These are phyloP conservation scores for Corythoichthys haematopterus DNA, from an alignment of 2,113 vertebrate species.

Conservation along the genomic window DNA sequence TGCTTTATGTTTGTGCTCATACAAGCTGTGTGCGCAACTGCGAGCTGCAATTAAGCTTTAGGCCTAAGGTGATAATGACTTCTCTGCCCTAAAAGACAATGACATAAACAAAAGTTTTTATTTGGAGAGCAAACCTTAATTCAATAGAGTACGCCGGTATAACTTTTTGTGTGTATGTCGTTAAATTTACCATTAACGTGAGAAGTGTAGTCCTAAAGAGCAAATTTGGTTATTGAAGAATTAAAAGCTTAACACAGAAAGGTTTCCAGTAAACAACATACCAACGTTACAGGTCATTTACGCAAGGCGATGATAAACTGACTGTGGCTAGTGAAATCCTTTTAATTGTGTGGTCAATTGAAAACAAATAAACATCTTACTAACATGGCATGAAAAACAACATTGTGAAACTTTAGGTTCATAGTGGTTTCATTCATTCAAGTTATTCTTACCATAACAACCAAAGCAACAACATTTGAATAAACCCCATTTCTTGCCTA, in stretches of 20 bases:
- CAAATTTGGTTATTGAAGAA: slow-evolving; percentile 6
- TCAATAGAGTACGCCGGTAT: too few relatives aligned
- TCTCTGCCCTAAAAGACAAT: not conserved
- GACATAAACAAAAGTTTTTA: not conserved
- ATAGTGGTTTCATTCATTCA: not conserved
- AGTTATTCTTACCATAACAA: slow-evolving; percentile 2
- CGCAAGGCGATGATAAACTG: not conserved
- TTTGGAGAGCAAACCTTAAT: too few relatives aligned
- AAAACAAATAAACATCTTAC: not conserved
- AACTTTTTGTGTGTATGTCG: too few relatives aligned
- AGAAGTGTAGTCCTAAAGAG: not conserved
- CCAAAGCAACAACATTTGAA: not conserved
- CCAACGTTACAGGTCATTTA: slow-evolving; percentile 8
- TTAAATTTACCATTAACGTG: not conserved
- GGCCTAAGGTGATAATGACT: slow-evolving; percentile 5
- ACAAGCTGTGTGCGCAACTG: too few relatives aligned
- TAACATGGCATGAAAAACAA: not conserved
- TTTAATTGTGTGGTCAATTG: not conserved
- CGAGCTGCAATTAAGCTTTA: too few relatives aligned
- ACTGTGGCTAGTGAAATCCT: slow-evolving; percentile 9
- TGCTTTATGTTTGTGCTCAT: too few relatives aligned
- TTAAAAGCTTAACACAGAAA: slow-evolving; percentile 3
- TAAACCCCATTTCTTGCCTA: not conserved
- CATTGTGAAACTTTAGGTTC: not conserved
- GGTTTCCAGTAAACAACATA: slow-evolving; percentile 20